Percentiles rank a stretch among this genome's conserved stretches.
phyloP scores from a whole-genome alignment of 2,113 vertebrate species.

The Sardina pilchardus region DNA sequence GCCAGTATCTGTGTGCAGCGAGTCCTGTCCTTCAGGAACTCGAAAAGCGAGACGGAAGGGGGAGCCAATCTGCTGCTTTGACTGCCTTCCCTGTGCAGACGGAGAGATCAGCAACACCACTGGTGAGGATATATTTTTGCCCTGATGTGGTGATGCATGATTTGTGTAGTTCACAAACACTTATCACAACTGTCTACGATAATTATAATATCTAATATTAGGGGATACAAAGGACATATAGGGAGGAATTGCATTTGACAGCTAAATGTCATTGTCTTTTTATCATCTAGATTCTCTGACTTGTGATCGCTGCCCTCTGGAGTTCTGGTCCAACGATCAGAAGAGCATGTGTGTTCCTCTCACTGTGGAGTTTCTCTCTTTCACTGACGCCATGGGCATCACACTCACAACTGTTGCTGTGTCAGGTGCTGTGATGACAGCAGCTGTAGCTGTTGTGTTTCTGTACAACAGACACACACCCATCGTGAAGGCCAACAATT shows the following conservation, averaged over 20 bases:
- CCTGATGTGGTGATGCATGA: too few relatives aligned
- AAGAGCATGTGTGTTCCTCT: constrained; percentile 32
- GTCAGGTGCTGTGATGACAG: constrained; percentile 56
- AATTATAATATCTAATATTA: background rate
- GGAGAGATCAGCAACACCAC: constrained; percentile 46
- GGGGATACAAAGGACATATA: background rate
- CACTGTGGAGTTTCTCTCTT: constrained; percentile 67
- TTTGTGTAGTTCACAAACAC: background rate
- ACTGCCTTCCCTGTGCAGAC: constrained; percentile 44
- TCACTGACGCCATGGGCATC: constrained; percentile 67
- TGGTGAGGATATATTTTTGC: constrained; percentile 12
- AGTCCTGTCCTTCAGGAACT: constrained; percentile 39
- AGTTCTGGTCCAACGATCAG: constrained; percentile 49
- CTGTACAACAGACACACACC: constrained; percentile 62
- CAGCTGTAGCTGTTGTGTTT: constrained; percentile 56
- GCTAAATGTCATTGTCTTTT: background rate
- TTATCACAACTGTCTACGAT: background rate
- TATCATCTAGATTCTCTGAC: constrained; percentile 36
- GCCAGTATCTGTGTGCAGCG: constrained; percentile 45
- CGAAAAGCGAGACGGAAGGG: constrained; percentile 29
- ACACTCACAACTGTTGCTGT: constrained; percentile 59
- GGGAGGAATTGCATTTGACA: background rate
- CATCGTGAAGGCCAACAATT: constrained; percentile 70
- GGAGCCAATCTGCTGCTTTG: constrained; percentile 40
- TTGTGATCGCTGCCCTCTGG: constrained; percentile 42